Base-by-base conservation (phyloP, 2,888 invertebrate genomes). In the Orthonychiurus folsomi region DNA sequence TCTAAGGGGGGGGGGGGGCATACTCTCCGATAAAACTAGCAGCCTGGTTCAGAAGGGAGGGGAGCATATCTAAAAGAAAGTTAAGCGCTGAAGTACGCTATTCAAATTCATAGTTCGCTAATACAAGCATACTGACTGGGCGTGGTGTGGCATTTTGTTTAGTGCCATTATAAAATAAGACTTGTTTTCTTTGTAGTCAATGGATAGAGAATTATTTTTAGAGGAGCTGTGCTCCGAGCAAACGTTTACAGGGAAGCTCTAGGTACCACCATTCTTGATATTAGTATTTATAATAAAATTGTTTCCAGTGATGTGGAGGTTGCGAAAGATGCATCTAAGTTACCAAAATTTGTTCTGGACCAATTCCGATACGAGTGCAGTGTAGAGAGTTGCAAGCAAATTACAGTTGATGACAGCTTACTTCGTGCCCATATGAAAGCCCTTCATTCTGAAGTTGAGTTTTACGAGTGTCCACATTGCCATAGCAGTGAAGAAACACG, bases 381-480 rank as follows among this genome's bases (percentile, higher is more conserved):
- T 9, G 85, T 86, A 0, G 76, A 78, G 24, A 82, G 79, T 65
- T 90, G 89, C 76, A 81, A 81, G 63, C 88, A 88, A 76, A 81
- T 85, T 50, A 86, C 87, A 0, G 80, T 85, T 1, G 85, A 86
- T 73, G 88, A 88, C 72, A 80, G 79, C 9, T 86, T 86, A 82
- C 78, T 89, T 54, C 82, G 85, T 24, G 81, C 82, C 71, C 89
- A 90, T 76, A 81, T 89, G 77, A 83, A 83, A 68, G 84, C 87
- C 0, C 77, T 88, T 57, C 89, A 89, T 75, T 78, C 81, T 1
- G 82, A 82, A 25, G 81, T 84, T 53, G 77, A 75, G 23, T 76
- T 79, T 64, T 86, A 82, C 76, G 80, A 79, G 65, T 90, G 90
- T 76, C 83, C 84, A 0, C 89, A 90, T 76, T 91, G 90, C 75